Percentiles rank a stretch among this genome's conserved stretches.
Conservation (phyloP, 2,113 vertebrate species). For the Xiphophorus maculatus region DNA sequence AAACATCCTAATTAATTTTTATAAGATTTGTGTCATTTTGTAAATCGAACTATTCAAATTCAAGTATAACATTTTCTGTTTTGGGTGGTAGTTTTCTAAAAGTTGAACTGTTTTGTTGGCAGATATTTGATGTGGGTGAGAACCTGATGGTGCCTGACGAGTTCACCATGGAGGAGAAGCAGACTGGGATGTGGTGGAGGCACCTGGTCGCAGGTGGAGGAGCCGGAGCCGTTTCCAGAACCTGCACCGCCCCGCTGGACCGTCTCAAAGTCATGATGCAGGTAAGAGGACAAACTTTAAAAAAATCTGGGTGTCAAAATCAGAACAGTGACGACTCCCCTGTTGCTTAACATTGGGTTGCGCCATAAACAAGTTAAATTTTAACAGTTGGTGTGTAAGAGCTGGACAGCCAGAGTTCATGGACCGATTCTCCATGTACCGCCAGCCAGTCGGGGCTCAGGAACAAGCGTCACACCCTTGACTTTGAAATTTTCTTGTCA, state of each 20-base stretch:
- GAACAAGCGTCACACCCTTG: not conserved
- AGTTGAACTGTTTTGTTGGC: not conserved
- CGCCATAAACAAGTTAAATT: constrained; percentile 47
- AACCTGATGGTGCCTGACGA: constrained; percentile 95
- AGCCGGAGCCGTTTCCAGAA: constrained; percentile 92
- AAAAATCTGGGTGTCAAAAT: no score
- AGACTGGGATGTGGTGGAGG: constrained; percentile 97
- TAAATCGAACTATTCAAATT: no score
- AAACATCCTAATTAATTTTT: no score
- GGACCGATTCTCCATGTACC: not conserved
- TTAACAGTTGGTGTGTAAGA: constrained; percentile 18
- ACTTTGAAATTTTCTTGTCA: not conserved
- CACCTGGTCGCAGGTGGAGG: constrained; percentile 95
- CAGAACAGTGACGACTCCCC: no score
- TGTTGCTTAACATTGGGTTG: constrained; percentile 4
- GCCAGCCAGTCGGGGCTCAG: constrained; percentile 28
- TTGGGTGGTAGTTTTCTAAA: not conserved
- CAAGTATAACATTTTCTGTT: not conserved
- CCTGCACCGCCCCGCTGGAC: constrained; percentile 94
- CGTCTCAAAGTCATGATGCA: constrained; percentile 98
- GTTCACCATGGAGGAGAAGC: constrained; percentile 93
- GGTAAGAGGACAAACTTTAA: constrained; percentile 70
- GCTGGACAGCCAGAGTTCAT: constrained; percentile 17
- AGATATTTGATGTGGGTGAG: constrained; percentile 98
- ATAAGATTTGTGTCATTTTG: no score